Base-by-base conservation (phyloP, 2,113 vertebrate species). In the Lophius piscatorius region DNA sequence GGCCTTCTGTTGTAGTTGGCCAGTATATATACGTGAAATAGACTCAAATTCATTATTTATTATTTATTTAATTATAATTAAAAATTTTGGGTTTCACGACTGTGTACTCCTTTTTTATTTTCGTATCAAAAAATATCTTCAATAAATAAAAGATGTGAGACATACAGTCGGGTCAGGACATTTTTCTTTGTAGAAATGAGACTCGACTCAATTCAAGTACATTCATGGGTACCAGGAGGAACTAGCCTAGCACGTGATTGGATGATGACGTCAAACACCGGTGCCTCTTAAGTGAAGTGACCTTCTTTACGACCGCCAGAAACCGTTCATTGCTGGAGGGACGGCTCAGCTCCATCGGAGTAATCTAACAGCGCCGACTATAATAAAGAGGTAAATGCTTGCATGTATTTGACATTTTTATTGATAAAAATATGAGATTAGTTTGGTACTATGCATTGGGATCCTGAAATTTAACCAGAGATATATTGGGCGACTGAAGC, bases 241-340 rank as follows among this genome's bases (percentile, higher is more conserved):
- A 46, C 39, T 40, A 16, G 12, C 0, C 1, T 1, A 1, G 21
- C 77, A 84, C 52, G 55, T 86, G 81, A 76, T 10, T 21, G 18
- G 9, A 0, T 3, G 22, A 17, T 83, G 83, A 88, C 84, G 88
- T 80, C 70, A 63, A 31, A 65, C 62, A 39, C 81, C 76, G 72
- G 80, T 71, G 69, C 55, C 70, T 61, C 13, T 76, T 63, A 50
- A 76, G 24, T 18, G 14, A 13, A 66, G 76, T 90, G 88, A 90
- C 86, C 86, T 88, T 87, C 82, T 77, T 38, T 4, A 7, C 35
- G 80, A 41, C 78, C 65, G 75, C 3, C 73, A 81, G 8, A 44
- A 20, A 21, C 12, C 6, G 46, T n/a, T 52, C 6, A n/a, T 4
- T 62, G 3, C 33, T 34, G 7, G 12, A 23, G 45, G 14, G 1